These are phyloP conservation scores for Holacanthus passer DNA, from an alignment of 2,113 vertebrate genomes.

Conservation along the genomic window DNA sequence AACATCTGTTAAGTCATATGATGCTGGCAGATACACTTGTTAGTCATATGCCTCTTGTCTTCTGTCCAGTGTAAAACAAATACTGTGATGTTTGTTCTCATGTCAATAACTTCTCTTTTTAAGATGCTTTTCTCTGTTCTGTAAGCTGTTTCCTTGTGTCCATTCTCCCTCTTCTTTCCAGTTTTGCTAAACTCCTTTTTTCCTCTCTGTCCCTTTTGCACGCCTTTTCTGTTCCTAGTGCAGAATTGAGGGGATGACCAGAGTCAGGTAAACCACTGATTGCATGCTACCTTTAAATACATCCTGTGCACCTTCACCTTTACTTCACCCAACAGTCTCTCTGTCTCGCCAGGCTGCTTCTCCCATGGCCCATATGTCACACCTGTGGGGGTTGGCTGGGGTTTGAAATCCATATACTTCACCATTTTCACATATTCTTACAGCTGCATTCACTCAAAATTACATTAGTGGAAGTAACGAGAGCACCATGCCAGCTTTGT, in stretches of 20 bases:
- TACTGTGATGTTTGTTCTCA: slow-evolving; percentile 12
- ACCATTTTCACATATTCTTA: slow-evolving; percentile 9
- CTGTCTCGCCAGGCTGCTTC: slow-evolving; percentile 17
- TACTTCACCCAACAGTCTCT: slow-evolving; percentile 29
- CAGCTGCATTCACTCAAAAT: background rate
- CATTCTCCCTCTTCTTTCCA: slow-evolving; percentile 74
- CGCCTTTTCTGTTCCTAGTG: slow-evolving; percentile 90
- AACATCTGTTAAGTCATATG: slow-evolving; percentile 20
- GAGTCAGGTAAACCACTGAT: slow-evolving; percentile 90
- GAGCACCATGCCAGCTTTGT: background rate
- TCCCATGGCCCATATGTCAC: slow-evolving; percentile 20
- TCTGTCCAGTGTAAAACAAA: slow-evolving; percentile 12
- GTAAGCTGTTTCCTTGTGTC: slow-evolving; percentile 32
- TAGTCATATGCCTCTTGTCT: background rate
- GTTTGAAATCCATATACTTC: background rate
- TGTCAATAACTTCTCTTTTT: slow-evolving; percentile 4
- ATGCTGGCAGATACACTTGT: background rate
- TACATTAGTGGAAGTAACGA: background rate
- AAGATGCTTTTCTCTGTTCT: slow-evolving; percentile 41
- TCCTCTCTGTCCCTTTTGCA: slow-evolving; percentile 83
- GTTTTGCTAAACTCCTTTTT: slow-evolving; percentile 85
- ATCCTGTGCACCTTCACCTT: slow-evolving; percentile 33
- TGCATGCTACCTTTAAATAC: slow-evolving; percentile 48
- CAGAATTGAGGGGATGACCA: slow-evolving; percentile 95
- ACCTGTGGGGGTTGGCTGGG: background rate